phyloP scores from a whole-genome alignment of 2,888 invertebrate genomes.

The Cactoblastis cactorum region DNA sequence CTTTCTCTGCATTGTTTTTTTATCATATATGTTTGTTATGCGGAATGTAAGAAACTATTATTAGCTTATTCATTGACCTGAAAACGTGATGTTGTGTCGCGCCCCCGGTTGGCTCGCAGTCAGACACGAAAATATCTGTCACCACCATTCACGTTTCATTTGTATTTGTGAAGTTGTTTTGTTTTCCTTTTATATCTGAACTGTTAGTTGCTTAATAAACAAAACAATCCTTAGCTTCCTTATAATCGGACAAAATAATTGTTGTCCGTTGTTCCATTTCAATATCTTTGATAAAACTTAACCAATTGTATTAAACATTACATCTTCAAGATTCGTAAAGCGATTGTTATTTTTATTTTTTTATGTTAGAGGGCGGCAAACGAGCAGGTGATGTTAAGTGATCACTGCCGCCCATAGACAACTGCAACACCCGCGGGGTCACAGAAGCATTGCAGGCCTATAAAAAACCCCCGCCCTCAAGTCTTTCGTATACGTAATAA shows the following conservation, averaged over 20 bases:
- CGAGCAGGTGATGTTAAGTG: no score
- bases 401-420: no score
- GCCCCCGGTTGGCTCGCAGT: not conserved
- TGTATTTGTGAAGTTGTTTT: not conserved
- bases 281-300: no score
- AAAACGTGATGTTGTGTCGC: conserved; percentile 15
- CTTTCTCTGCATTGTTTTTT: not conserved
- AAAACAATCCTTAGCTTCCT: not conserved
- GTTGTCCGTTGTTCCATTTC: no score
- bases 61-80: conserved; percentile 32
- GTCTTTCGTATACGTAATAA: not conserved
- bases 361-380: no score
- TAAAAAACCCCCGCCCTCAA: no score
- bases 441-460: no score
- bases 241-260: no score
- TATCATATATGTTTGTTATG: not conserved
- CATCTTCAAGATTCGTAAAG: no score
- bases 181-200: not conserved
- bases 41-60: conserved; percentile 13
- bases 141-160: conserved; percentile 5
- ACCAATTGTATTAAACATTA: no score
- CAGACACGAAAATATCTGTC: conserved; percentile 5
- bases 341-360: no score
- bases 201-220: not conserved
- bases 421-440: no score